Conservation (phyloP, 2,113 vertebrate genomes). For the Ptilonorhynchus violaceus region DNA sequence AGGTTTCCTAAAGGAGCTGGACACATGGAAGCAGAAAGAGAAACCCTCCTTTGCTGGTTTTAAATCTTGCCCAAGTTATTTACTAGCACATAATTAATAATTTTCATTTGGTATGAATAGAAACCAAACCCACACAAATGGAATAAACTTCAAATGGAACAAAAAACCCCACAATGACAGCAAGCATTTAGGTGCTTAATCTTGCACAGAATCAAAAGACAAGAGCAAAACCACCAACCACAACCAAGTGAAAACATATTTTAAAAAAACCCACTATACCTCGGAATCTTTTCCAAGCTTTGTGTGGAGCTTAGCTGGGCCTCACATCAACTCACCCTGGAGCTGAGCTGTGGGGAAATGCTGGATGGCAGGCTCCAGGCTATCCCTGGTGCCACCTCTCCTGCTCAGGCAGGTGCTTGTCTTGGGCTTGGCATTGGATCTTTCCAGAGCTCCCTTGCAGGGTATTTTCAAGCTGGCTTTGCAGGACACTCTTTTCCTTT, state of each 20-base stretch:
- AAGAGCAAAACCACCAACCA: neutral
- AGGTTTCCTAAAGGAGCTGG: neutral
- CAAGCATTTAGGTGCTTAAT: neutral
- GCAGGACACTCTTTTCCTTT: neutral
- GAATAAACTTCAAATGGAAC: neutral
- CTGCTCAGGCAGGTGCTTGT: accelerated
- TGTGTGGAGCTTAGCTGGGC: neutral
- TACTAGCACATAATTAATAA: neutral
- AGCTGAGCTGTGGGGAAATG: neutral
- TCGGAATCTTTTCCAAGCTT: neutral
- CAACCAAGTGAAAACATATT: neutral
- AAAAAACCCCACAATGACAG: neutral
- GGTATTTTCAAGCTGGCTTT: neutral
- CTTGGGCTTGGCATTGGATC: accelerated
- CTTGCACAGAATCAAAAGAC: neutral
- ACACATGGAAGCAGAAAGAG: neutral
- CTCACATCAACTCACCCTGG: neutral
- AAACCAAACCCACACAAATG: neutral
- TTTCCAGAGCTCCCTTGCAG: neutral
- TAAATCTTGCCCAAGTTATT: neutral
- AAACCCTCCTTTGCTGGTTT: accelerated
- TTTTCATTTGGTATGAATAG: neutral
- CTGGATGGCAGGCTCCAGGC: neutral
- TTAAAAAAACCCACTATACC: neutral
- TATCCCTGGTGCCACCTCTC: accelerated